Evolutionary conservation across 2,113 vertebrate genomes (phyloP), one percentile per base, ranked within the genome.

Genomic region (Beaufortia kweichowensis): DNA sequence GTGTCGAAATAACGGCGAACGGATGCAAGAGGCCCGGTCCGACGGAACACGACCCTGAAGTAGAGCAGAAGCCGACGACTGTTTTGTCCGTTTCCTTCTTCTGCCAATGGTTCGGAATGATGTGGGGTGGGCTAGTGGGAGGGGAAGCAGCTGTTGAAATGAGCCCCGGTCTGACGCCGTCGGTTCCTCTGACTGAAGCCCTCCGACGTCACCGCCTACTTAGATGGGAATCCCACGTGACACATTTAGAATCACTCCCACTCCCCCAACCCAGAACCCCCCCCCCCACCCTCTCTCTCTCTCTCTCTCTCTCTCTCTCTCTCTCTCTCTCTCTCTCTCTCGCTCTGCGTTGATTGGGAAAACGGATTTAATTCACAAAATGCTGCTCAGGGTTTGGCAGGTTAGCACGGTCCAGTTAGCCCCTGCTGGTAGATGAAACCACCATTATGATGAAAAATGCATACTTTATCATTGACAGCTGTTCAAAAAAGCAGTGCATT

Each of bases 191-290:
- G 79, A 85, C 88, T 89, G 87, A 90, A 84, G 31, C 87, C 80
- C 84, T 62, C 76, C 17, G 73, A 87, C 91, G 90, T 92, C 91
- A 92, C 89, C 23, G 89, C 86, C 78, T 84, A 90, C 86, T 90
- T 89, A 90, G 85, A 60, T 77, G 84, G 81, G 84, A 72, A 43
- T 78, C 82, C 85, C 91, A 92, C 90, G 90, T 92, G 91, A 91
- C 85, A 81, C 75, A 46, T 69, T 78, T 78, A 78, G 78, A 78
- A 43, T 59, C 60, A 69, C 77, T 33, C 24, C 73, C 83, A 85
- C 70, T 59, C 48, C 41, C 48, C 46, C 24, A 39, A 12, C 19
- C 9, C 55, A 50, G 29, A 33, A 21, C 41, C 8, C 28, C 2
- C 61, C 0, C n/a, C 17, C 48, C 10, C 10, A 19, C 43, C 28